phyloP scores from a whole-genome alignment of 2,113 vertebrate species.

The Poeciliopsis prolifica region DNA sequence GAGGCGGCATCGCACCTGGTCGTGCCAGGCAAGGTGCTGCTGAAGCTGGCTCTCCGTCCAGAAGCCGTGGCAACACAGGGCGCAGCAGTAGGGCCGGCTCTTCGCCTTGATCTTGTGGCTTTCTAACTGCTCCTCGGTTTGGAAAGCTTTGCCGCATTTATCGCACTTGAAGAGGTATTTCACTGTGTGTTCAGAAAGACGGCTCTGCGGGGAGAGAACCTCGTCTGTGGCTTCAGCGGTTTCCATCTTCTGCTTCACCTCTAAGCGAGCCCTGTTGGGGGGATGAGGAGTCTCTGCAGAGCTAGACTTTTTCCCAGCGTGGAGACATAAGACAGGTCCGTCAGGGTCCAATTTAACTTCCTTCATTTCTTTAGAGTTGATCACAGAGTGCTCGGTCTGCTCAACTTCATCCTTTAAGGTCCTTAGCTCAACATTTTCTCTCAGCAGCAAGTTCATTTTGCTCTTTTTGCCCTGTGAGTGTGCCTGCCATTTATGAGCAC shows the following conservation, averaged over 20 bases:
- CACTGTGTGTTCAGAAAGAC: constrained; percentile 31
- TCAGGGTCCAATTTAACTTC: neutral
- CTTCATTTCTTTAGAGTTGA: neutral
- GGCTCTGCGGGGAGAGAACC: constrained; percentile 10
- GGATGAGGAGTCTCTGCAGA: constrained; percentile 50
- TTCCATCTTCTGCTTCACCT: constrained; percentile 24
- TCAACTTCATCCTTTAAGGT: neutral
- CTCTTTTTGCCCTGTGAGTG: constrained; percentile 52
- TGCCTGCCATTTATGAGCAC: constrained; percentile 79
- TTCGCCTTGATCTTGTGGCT: constrained; percentile 70
- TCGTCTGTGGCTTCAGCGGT: constrained; percentile 34
- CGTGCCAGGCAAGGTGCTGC: constrained; percentile 82
- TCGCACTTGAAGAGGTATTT: constrained; percentile 80
- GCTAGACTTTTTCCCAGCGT: constrained; percentile 49
- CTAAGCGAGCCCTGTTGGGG: constrained; percentile 42
- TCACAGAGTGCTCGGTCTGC: neutral
- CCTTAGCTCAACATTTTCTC: neutral
- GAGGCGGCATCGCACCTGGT: constrained; percentile 77
- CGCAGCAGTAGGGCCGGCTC: constrained; percentile 74
- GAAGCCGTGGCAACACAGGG: constrained; percentile 80
- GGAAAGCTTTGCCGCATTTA: constrained; percentile 82
- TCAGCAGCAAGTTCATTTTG: constrained; percentile 1
- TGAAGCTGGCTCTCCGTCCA: constrained; percentile 80
- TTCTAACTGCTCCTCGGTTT: constrained; percentile 68
- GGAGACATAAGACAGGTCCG: constrained; percentile 40